These are phyloP conservation scores for Nomada goodeniana DNA, from an alignment of 2,888 invertebrate species.

Conservation along the genomic window DNA sequence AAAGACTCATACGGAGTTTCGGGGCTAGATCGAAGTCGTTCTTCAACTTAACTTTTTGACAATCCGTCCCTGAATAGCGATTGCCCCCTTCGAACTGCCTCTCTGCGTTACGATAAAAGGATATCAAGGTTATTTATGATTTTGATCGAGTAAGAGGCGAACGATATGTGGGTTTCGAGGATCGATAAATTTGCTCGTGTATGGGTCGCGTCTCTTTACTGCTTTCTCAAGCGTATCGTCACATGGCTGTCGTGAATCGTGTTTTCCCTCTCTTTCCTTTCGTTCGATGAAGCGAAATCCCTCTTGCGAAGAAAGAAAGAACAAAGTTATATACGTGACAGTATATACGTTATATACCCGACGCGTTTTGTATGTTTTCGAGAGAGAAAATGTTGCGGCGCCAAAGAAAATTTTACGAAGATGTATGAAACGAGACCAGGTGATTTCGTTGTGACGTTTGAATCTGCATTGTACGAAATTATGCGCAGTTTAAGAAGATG, in stretches of 20 bases:
- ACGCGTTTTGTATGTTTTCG: conserved; percentile 20
- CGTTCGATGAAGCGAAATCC: conserved; percentile 24
- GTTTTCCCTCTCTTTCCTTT: conserved; percentile 36
- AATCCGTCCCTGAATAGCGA: conserved; percentile 75
- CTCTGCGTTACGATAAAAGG: conserved; percentile 4
- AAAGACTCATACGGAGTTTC: conserved; percentile 16
- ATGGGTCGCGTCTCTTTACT: not conserved
- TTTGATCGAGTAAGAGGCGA: not conserved
- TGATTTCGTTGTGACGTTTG: conserved; percentile 16
- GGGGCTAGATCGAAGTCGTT: conserved; percentile 29
- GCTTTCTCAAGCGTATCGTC: conserved; percentile 1
- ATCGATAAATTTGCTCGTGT: conserved; percentile 2
- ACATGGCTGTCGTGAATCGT: not conserved
- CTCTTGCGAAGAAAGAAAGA: conserved; percentile 2
- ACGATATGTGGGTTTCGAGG: not conserved
- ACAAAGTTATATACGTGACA: conserved; percentile 25
- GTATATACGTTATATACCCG: conserved; percentile 32
- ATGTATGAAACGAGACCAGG: not conserved
- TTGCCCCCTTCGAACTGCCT: conserved; percentile 64
- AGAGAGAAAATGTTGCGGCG: conserved; percentile 20
- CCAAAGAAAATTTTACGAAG: conserved; percentile 27
- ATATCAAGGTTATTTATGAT: conserved; percentile 4
- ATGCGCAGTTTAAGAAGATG: conserved; percentile 38
- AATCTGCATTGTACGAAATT: not conserved
- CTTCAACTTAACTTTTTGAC: conserved; percentile 64